Base-by-base conservation (phyloP, 92 coral and sea anemone species). In the Plumapathes pennacea region DNA sequence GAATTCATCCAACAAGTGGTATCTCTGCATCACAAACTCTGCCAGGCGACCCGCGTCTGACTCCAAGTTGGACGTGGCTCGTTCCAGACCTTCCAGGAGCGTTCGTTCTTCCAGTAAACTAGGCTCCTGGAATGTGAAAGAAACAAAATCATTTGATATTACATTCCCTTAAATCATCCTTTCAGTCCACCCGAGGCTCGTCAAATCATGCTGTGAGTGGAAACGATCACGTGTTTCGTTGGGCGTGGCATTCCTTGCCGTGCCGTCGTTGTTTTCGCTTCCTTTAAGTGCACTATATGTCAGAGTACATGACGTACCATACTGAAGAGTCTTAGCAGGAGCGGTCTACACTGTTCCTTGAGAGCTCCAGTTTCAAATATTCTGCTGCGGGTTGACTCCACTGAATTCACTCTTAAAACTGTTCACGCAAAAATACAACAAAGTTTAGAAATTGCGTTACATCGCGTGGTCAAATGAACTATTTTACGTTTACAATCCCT, bases 371-470 rank as follows among this genome's bases (percentile, higher is more conserved):
- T 66, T 53, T 81, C 94, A 13, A 53, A 15, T 18, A 70, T 66
- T 60, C 77, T 85, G 62, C 73, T 64, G 42, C 85, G 61, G 5
- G 95, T 66, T 39, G 85, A 79, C 52, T 88, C 95, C 18, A 81
- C 45, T 17, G 98, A 92, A 5, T 88, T 89, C 52, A 81, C 62
- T 61, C 96, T 85, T 26, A 88, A 62, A 12, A 88, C 96, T 88
- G 54, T n/a, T n/a, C n/a, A n/a, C n/a, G n/a, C n/a, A n/a, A n/a
- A n/a, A n/a, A n/a, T n/a, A n/a, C n/a, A n/a, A n/a, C n/a, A n/a
- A n/a, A n/a, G n/a, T n/a, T n/a, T n/a, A n/a, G n/a, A n/a, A n/a
- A n/a, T n/a, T n/a, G n/a, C n/a, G n/a, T n/a, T n/a, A n/a, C n/a
- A n/a, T n/a, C n/a, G n/a, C n/a, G n/a, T n/a, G n/a, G n/a, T n/a